Conservation (phyloP, 2,797 vertebrate genomes). For the Melanotaenia maccullochi region DNA sequence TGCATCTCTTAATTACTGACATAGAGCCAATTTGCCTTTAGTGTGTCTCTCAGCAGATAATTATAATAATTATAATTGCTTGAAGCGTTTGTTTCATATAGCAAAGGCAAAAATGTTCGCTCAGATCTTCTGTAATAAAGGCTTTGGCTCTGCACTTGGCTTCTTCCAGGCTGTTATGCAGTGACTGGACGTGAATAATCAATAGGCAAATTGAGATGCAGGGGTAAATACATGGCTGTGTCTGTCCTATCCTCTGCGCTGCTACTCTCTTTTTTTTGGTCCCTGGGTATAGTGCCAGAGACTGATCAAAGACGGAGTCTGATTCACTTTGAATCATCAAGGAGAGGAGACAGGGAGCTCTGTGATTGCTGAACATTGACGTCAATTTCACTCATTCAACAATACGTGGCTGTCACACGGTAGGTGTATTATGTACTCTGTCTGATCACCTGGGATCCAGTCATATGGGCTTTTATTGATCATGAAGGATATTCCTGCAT, state of each 20-base stretch:
- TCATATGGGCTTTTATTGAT: constrained; percentile 59
- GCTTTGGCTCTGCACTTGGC: constrained; percentile 68
- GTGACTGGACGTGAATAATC: constrained; percentile 79
- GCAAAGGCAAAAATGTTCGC: constrained; percentile 80
- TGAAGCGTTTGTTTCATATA: constrained; percentile 78
- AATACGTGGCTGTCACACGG: constrained; percentile 60
- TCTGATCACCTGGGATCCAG: constrained; percentile 66
- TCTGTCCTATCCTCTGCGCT: constrained; percentile 66
- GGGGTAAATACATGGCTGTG: constrained; percentile 69
- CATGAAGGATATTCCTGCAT: constrained; percentile 60
- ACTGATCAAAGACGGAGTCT: constrained; percentile 78
- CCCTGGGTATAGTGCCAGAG: constrained; percentile 61
- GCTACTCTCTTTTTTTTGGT: constrained; percentile 67
- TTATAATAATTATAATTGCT: constrained; percentile 82
- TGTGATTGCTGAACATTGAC: constrained; percentile 76
- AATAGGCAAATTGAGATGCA: constrained; percentile 77
- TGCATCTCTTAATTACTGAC: constrained; percentile 79
- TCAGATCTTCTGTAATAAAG: constrained; percentile 79
- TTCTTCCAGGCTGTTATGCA: constrained; percentile 73
- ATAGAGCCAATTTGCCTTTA: constrained; percentile 75
- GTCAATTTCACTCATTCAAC: constrained; percentile 73
- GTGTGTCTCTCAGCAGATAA: constrained; percentile 79
- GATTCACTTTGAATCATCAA: constrained; percentile 77
- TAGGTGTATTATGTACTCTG: constrained; percentile 55
- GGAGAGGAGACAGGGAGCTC: constrained; percentile 70